Percentiles rank a stretch among this genome's conserved stretches.
phyloP scores from a whole-genome alignment of 2,888 invertebrate species.

The Callyntrura sp. region DNA sequence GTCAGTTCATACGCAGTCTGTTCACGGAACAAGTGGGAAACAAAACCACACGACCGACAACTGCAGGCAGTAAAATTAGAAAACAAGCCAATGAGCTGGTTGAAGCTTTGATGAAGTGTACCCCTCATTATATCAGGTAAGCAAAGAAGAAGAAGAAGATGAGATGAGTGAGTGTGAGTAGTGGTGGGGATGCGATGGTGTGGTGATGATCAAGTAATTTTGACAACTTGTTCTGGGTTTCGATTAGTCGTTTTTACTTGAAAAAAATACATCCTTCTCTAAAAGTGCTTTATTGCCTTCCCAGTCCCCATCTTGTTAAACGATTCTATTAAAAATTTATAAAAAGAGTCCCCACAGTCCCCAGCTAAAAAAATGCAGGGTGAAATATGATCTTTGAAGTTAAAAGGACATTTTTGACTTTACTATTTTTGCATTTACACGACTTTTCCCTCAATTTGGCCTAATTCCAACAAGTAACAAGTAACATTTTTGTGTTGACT shows the following conservation, averaged over 20 bases:
- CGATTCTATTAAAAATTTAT: too few species aligned
- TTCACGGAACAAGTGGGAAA: slow-evolving; percentile 87
- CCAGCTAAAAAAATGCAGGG: too few species aligned
- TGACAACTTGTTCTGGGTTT: slow-evolving; percentile 4
- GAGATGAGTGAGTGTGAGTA: too few species aligned
- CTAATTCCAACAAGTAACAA: slow-evolving; percentile 55
- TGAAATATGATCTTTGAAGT: too few species aligned
- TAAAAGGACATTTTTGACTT: too few species aligned
- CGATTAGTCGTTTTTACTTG: too few species aligned
- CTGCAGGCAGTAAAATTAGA: slow-evolving; percentile 89
- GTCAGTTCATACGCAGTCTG: slow-evolving; percentile 87
- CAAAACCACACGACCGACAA: slow-evolving; percentile 87
- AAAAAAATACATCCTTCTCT: too few species aligned
- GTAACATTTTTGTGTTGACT: neutral
- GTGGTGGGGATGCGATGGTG: too few species aligned
- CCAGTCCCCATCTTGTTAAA: too few species aligned
- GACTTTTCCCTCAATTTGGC: slow-evolving; percentile 49
- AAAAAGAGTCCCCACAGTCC: too few species aligned
- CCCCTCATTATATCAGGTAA: slow-evolving; percentile 89
- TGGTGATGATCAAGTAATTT: neutral
- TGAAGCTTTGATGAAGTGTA: slow-evolving; percentile 89
- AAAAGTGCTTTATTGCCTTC: too few species aligned
- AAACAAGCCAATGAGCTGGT: slow-evolving; percentile 89
- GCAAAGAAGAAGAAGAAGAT: slow-evolving; percentile 7
- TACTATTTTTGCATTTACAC: too few species aligned